phyloP scores from a whole-genome alignment of 2,113 vertebrate genomes.

The Muscicapa adusta region DNA sequence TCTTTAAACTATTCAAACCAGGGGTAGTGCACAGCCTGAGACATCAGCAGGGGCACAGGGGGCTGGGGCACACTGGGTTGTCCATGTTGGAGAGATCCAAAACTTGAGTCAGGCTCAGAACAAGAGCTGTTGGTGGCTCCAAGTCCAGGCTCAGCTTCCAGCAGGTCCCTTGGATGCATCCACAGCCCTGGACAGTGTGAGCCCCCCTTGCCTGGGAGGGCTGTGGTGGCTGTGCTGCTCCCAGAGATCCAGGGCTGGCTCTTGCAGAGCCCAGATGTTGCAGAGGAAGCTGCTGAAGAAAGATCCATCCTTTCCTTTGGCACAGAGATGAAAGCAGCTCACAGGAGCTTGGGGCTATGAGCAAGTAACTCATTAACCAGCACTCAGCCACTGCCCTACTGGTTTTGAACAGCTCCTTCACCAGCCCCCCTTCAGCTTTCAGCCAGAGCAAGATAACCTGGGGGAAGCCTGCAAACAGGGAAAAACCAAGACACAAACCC shows the following conservation, averaged over 20 bases:
- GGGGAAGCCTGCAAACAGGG: accelerated
- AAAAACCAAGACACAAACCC: background rate
- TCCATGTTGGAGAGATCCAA: background rate
- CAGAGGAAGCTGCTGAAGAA: conserved; percentile 47
- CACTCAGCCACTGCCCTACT: background rate
- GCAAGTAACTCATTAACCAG: conserved; percentile 47
- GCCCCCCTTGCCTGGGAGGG: accelerated
- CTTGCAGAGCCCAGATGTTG: background rate
- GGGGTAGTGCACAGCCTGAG: background rate
- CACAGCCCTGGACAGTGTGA: accelerated
- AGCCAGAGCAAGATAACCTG: background rate
- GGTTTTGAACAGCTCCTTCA: background rate
- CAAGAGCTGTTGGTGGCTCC: background rate
- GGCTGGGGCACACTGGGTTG: background rate
- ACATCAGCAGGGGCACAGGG: background rate
- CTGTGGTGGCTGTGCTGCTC: background rate
- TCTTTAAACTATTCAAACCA: background rate
- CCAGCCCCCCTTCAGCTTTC: background rate
- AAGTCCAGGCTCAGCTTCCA: background rate
- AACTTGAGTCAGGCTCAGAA: background rate
- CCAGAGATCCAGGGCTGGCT: background rate
- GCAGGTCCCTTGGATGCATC: background rate
- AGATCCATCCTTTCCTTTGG: conserved; percentile 35
- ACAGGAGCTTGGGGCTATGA: background rate
- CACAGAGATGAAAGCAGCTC: conserved; percentile 18